Percentiles rank a stretch among this genome's conserved stretches.
Conservation (phyloP, 2,113 vertebrate species). For the Vicugna pacos region DNA sequence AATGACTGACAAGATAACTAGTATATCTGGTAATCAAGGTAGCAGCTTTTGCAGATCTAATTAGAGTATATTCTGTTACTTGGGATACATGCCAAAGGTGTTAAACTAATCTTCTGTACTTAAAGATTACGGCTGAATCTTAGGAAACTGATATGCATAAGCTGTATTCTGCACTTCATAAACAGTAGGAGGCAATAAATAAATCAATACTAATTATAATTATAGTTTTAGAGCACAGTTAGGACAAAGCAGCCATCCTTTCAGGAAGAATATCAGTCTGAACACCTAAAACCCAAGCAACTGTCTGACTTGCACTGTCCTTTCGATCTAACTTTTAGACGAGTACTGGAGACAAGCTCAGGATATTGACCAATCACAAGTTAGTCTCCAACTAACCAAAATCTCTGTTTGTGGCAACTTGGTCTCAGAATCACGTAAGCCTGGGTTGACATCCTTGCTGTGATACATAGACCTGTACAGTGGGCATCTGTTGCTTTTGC, state of each 20-base stretch:
- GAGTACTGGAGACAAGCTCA: background rate
- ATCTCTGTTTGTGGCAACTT: background rate
- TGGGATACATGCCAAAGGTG: conserved; percentile 68
- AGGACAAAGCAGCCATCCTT: background rate
- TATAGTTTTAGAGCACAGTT: conserved; percentile 7
- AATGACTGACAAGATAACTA: conserved; percentile 80
- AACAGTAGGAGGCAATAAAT: conserved; percentile 10
- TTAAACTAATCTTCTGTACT: conserved; percentile 73
- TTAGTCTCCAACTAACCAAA: background rate
- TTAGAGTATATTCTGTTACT: conserved; percentile 73
- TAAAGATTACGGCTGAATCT: conserved; percentile 55
- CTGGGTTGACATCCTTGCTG: background rate
- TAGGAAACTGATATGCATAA: conserved; percentile 50
- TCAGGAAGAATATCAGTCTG: background rate
- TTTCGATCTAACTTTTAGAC: background rate
- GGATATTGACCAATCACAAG: background rate
- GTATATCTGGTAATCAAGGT: conserved; percentile 78
- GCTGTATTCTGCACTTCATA: conserved; percentile 1
- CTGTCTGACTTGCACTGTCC: background rate
- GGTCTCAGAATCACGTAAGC: background rate
- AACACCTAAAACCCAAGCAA: background rate
- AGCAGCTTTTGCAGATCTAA: conserved; percentile 77
- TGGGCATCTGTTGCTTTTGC: background rate
- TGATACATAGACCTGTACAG: background rate
- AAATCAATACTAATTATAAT: conserved; percentile 17